Evolutionary conservation across 2,888 invertebrate species (phyloP).

Genomic region (Polydrusus tereticollis): DNA sequence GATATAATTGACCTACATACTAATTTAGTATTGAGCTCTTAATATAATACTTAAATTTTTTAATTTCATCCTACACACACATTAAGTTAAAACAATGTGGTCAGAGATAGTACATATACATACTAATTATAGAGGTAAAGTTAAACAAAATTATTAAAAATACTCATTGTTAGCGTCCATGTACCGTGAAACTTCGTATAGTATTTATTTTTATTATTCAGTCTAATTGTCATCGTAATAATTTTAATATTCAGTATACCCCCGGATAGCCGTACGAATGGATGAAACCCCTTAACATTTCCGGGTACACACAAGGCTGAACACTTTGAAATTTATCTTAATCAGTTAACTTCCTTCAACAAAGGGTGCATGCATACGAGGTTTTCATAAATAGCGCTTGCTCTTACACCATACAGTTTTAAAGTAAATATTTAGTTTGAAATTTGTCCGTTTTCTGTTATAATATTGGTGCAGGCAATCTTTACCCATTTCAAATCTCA

Average conservation of each 20-base stretch:
- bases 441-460: too few species aligned
- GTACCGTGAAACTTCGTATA: not conserved
- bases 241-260: not conserved
- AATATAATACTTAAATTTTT: not conserved
- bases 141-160: not conserved
- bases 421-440: too few species aligned
- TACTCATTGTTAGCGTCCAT: not conserved
- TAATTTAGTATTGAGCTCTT: not conserved
- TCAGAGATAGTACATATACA: not conserved
- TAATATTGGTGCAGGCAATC: not conserved
- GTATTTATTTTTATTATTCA: conserved; percentile 1
- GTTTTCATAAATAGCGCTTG: too few species aligned
- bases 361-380: too few species aligned
- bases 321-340: too few species aligned
- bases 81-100: not conserved
- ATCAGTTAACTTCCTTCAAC: too few species aligned
- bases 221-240: not conserved
- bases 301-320: too few species aligned
- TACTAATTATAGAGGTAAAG: not conserved
- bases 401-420: too few species aligned
- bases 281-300: too few species aligned
- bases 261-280: not conserved
- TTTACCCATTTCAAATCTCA: not conserved
- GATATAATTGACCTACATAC: not conserved
- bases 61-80: not conserved